Evolutionary conservation across 2,888 invertebrate species (phyloP).

Genomic region (Sarcophaga variegata): DNA sequence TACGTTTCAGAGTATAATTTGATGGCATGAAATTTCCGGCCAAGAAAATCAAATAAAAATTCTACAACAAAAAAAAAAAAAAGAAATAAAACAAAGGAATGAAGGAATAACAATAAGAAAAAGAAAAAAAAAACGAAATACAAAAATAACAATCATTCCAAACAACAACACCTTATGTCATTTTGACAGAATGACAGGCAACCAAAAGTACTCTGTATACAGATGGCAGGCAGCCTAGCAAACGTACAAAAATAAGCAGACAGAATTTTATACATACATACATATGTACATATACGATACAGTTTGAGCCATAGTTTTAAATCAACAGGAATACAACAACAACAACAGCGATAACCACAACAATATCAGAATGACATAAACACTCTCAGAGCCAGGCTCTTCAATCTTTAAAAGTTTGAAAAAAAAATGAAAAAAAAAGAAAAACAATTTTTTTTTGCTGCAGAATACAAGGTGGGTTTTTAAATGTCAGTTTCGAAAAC

Average conservation of each 20-base stretch:
- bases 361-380: slow-evolving; percentile 61
- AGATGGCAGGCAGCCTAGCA: background rate
- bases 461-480: slow-evolving; percentile 62
- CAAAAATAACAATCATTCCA: slow-evolving; percentile 58
- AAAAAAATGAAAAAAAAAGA: too few species aligned
- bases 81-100: slow-evolving; percentile 22
- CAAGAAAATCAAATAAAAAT: slow-evolving; percentile 67
- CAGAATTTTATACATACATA: background rate
- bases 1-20: slow-evolving; percentile 54
- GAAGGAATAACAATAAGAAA: slow-evolving; percentile 37
- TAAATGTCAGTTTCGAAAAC: slow-evolving; percentile 59
- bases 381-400: slow-evolving; percentile 60
- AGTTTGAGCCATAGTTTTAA: slow-evolving; percentile 11
- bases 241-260: slow-evolving; percentile 3
- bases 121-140: slow-evolving; percentile 40
- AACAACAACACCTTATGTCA: slow-evolving; percentile 68
- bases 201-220: slow-evolving; percentile 26
- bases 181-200: slow-evolving; percentile 68
- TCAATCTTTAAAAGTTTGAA: slow-evolving; percentile 46
- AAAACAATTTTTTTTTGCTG: slow-evolving; percentile 23
- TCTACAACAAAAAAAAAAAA: slow-evolving; percentile 14
- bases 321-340: slow-evolving; percentile 42
- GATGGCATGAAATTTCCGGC: slow-evolving; percentile 69
- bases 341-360: slow-evolving; percentile 2
- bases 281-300: background rate